A percentile compares a stretch with the other conserved stretches of the same genome.
phyloP scores from a whole-genome alignment of 2,888 invertebrate species.

The Penaeus monodon region DNA sequence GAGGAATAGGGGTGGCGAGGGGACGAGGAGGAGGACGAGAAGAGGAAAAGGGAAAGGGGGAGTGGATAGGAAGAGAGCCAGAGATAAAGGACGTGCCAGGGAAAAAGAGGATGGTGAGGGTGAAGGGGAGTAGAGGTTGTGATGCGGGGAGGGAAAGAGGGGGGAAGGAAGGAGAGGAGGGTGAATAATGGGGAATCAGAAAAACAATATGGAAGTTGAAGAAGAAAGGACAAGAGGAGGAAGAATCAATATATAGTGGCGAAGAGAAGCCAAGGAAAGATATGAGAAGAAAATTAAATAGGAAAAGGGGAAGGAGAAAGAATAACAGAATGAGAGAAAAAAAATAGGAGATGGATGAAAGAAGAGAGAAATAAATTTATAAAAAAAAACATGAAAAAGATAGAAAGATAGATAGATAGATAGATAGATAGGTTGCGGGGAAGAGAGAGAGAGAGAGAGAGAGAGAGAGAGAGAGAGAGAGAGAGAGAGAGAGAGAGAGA shows the following conservation, averaged over 20 bases:
- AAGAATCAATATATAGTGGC: neutral
- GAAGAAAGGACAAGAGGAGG: neutral
- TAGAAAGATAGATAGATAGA: no score
- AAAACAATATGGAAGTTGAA: neutral
- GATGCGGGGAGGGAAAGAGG: neutral
- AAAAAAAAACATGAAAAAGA: no score
- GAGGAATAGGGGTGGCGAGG: neutral
- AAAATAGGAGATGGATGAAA: neutral
- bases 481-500: no score
- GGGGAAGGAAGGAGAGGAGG: neutral
- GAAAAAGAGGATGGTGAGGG: neutral
- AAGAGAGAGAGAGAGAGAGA: no score
- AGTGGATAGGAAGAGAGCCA: neutral
- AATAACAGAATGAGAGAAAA: neutral
- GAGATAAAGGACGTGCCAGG: neutral
- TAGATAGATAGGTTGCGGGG: no score
- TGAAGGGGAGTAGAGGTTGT: neutral
- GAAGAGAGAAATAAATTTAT: no score
- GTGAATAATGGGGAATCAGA: conserved; percentile 5
- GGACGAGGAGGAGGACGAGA: neutral
- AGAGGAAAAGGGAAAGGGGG: neutral
- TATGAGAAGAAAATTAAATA: no score
- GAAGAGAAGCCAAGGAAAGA: no score
- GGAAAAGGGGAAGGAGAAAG: neutral
- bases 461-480: no score